Base-by-base conservation (phyloP, 2,797 vertebrate genomes). In the Molothrus aeneus region DNA sequence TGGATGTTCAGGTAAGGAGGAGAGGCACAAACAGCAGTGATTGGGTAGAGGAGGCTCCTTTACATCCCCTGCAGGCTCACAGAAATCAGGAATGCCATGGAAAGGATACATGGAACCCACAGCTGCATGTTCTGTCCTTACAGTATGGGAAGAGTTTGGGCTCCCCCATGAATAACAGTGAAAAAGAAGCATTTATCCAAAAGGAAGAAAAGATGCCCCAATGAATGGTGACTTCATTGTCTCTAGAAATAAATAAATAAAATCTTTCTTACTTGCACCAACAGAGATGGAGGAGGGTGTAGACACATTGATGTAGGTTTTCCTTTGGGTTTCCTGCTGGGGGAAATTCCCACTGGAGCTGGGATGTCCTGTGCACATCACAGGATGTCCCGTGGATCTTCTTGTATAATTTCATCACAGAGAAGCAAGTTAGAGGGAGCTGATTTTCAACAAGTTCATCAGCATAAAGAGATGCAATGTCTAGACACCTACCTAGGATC, bases 401-500 rank as follows among this genome's bases (percentile, higher is more conserved):
- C 28, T 11, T 48, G 40, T 50, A 34, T 42, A 28, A 50, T 25
- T 85, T 38, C 54, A 45, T 63, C 43, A 9, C 1, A 60, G 42
- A 64, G 43, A 77, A 60, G 17, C 24, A 65, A 65, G 36, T 68
- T 48, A 48, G 40, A 91, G 54, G 48, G 56, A 75, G 21, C 29
- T 31, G 56, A 54, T 73, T 73, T 90, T 88, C 79, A 72, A 42
- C 10, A 45, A 60, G 87, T 36, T 68, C 85, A 50, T 88, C 87
- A 90, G 43, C 73, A 63, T 54, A 74, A 91, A 88, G 82, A 86
- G n/a, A 48, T 79, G 60, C 24, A 47, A 71, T 69, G 85, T 92
- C 93, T 96, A 69, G 79, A 94, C 32, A 21, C 73, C 85, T 90
- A 29, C 54, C 77, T 79, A 36, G 66, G 85, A 63, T 63, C 4